Evolutionary conservation across 2,888 invertebrate species (phyloP), one percentile per base, ranked within the genome.

Genomic region (Stegophylla sp.): DNA sequence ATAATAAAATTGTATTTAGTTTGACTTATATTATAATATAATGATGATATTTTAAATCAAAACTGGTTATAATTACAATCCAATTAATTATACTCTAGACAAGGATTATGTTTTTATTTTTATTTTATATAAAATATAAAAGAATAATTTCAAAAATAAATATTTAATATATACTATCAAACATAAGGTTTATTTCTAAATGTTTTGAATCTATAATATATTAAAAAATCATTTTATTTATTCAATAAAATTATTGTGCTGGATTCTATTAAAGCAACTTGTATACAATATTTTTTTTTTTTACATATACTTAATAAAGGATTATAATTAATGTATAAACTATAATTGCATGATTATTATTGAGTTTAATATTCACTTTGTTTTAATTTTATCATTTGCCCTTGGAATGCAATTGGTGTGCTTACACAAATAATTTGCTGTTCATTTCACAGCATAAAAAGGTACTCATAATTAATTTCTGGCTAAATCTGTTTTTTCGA

Each of bases 351-450:
- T 79, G 79, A 61, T 63, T 48, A 79, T 79, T 71, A 69, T 71
- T 69, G 51, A 71, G 69, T 79, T 79, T 79, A 79, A 79, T 71
- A 10, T 71, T 79, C 34, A 69, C 23, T 79, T 71, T 79, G 79
- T 79, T 79, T 79, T 79, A 71, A 79, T 79, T 79, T 79, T 69
- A 79, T 79, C 48, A 71, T 79, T 79, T 79, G 48, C 79, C 61
- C 48, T 77, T 79, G 79, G 79, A 79, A 79, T 79, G 79, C 69
- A 71, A 79, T 79, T 48, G 77, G 79, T 79, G 79, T 71, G 79
- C 61, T 79, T 71, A 79, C 79, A 61, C 71, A 79, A 76, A 79
- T 79, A 41, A 79, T 79, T 79, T 79, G 48, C 79, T 71, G 79
- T 61, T 79, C 79, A 71, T 79, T 71, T 61, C 59, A 48, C 79